Percentiles rank a stretch among this genome's conserved stretches.
Evolutionary conservation across 1,140 invertebrate genomes (phyloP).

Genomic region (Protaetia brevitarsis): DNA sequence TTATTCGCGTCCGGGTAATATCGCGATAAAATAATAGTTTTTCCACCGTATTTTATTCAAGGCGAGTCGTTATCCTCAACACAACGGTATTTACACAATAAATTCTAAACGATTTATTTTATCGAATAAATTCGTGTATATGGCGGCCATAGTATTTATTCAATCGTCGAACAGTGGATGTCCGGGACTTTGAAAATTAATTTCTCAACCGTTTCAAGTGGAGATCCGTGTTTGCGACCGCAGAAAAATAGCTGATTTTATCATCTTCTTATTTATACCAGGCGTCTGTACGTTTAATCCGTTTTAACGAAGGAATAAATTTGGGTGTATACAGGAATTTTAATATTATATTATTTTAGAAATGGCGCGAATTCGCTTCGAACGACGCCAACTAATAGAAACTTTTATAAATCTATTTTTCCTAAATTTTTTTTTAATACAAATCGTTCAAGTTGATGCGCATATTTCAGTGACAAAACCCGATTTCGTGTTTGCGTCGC

Average conservation of each 20-base stretch:
- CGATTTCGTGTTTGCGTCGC: too few species aligned
- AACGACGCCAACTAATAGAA: slow-evolving; percentile 20
- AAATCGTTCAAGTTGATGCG: too few species aligned
- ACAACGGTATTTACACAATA: slow-evolving; percentile 4
- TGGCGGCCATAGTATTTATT: slow-evolving; percentile 19
- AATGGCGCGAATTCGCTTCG: slow-evolving; percentile 20
- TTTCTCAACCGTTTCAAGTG: neutral
- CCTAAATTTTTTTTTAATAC: neutral
- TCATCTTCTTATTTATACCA: neutral
- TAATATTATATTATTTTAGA: slow-evolving; percentile 25
- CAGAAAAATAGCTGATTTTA: slow-evolving; percentile 16
- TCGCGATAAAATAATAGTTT: slow-evolving; percentile 21
- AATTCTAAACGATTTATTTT: slow-evolving; percentile 20
- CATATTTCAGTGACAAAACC: neutral
- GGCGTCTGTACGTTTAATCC: neutral
- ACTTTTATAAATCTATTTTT: neutral
- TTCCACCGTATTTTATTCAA: slow-evolving; percentile 20
- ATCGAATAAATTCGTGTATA: slow-evolving; percentile 23
- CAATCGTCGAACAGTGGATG: neutral
- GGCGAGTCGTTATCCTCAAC: neutral
- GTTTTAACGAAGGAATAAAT: slow-evolving; percentile 5
- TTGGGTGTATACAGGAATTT: slow-evolving; percentile 24
- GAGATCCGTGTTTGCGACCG: neutral
- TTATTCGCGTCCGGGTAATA: neutral
- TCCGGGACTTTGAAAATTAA: slow-evolving; percentile 20